Base-by-base conservation (phyloP, 2,888 invertebrate species). In the Pyrrhia umbra region DNA sequence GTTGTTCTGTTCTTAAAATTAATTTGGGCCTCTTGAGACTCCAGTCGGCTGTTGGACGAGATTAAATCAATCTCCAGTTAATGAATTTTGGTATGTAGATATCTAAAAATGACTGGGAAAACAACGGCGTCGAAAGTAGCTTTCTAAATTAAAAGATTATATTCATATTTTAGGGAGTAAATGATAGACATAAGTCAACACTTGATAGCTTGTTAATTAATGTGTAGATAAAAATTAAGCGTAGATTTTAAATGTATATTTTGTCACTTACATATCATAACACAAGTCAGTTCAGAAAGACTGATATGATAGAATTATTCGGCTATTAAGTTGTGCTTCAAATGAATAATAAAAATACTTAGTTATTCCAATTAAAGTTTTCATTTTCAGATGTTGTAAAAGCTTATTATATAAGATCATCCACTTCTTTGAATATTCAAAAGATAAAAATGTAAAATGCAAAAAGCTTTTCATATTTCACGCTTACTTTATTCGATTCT, bases 1-100 rank as follows among this genome's bases (percentile, higher is more conserved):
- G 89, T 90, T 90, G 89, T 85, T 89, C 88, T 91, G 92, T 92
- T 92, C 90, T 92, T 90, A 88, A 92, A 90, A 92, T 93, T 93
- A 94, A 93, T 93, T 94, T 89, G 79, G 84, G 88, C 92, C 92
- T 92, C 93, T 93, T 87, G 92, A 93, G 90, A 89, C 84, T 85
- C 73, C 75, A 85, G 80, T 87, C 76, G 84, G 83, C 83, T 85
- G 82, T 85, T 79, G 81, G 85, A 83, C 82, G 78, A 91, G 90
- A 93, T 93, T 92, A 91, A 90, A 87, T 87, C 90, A 85, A 91
- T 92, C 87, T 88, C 80, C 81, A 90, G 87, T 86, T 90, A 91
- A 92, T 91, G 85, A 90, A 90, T 88, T 85, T 70, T 81, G 79
- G 83, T 87, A 82, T 85, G 80, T 82, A 37, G 34, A n/a, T 37